These are phyloP conservation scores for Agapornis canus DNA, from an alignment of 2,797 vertebrate genomes.

Conservation along the genomic window DNA sequence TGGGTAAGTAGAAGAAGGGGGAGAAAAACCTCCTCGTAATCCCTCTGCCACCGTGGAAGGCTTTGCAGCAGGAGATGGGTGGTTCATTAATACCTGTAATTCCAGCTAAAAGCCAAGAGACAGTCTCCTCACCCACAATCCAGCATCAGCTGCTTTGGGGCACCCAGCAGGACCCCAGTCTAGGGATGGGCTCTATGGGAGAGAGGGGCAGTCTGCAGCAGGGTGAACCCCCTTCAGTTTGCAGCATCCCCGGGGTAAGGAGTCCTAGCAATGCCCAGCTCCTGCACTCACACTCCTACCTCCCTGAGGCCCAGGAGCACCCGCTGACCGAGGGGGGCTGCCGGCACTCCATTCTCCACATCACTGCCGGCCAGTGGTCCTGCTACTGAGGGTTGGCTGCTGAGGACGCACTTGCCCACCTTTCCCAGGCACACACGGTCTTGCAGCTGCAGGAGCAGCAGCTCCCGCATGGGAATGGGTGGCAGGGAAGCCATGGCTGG, in stretches of 20 bases:
- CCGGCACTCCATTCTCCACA: accelerated
- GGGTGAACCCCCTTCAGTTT: too few species aligned
- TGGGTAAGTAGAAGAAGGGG: neutral
- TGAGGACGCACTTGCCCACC: neutral
- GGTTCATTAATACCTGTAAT: neutral
- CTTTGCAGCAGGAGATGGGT: neutral
- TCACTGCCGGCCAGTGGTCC: neutral
- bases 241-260: neutral
- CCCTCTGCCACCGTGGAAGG: neutral
- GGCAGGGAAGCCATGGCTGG: neutral
- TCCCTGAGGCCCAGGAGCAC: neutral
- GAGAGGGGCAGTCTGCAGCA: too few species aligned
- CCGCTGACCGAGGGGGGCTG: neutral
- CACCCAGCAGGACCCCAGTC: neutral
- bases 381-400: accelerated
- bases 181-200: neutral
- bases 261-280: neutral
- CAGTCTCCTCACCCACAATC: neutral
- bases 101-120: neutral
- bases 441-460: neutral
- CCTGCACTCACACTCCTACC: accelerated
- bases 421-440: neutral
- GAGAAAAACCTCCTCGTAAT: neutral
- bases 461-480: neutral
- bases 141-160: neutral